Base-by-base conservation (phyloP, 1,140 invertebrate species). In the Hypothenemus hampei region DNA sequence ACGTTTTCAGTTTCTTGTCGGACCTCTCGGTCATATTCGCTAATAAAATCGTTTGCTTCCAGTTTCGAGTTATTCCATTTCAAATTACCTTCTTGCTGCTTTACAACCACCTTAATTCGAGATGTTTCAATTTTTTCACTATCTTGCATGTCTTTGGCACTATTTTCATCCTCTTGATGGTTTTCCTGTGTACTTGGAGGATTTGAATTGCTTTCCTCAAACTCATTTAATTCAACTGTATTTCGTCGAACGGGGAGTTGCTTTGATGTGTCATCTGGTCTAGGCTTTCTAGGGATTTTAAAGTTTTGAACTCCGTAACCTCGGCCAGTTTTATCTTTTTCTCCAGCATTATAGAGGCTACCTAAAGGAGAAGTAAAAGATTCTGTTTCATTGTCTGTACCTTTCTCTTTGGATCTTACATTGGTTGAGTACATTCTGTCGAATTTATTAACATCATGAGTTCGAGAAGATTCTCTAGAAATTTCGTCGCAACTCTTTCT, bases 211-310 rank as follows among this genome's bases (percentile, higher is more conserved):
- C 26, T 31, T 31, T 31, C 26, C 10, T 31, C 26, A 11, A 13
- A 31, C 13, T 31, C 26, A 31, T 13, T 31, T 31, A 31, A 31
- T 31, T 31, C 26, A 11, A 1, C 13, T 31, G n/a, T n/a, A n/a
- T n/a, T n/a, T n/a, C n/a, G n/a, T n/a, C n/a, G n/a, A n/a, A n/a
- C n/a, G n/a, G n/a, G n/a, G n/a, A n/a, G n/a, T n/a, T n/a, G n/a
- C n/a, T n/a, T n/a, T n/a, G n/a, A n/a, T n/a, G n/a, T n/a, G n/a
- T n/a, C n/a, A 10, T 41, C 52, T 20, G 57, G 52, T 31, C 56
- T 57, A n/a, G 77, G 79, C 24, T 80, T 77, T 69, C 83, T 83
- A 1, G 81, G 81, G 56, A 83, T 84, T 68, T 77, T 80, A 51
- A 81, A 84, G 43, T 79, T 79, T 62, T 82, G 81, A 0, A 82